Percentiles rank a stretch among this genome's conserved stretches.
Conservation (phyloP, 2,888 invertebrate genomes). For the Fragum sueziense region DNA sequence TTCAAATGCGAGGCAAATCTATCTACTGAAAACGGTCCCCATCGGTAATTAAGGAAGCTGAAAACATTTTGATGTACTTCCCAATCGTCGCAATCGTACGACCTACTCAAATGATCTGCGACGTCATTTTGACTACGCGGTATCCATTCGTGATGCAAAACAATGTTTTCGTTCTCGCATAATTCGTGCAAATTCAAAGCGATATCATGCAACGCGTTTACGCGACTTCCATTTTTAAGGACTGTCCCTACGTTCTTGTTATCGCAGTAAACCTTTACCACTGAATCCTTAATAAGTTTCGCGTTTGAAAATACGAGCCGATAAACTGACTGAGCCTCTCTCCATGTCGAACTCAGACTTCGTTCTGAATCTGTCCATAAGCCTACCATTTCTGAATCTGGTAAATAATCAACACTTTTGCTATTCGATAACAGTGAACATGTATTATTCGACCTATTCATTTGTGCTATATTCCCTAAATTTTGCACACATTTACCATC, state of each 20-base stretch:
- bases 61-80: background rate
- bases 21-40: constrained; percentile 35
- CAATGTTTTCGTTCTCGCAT: background rate
- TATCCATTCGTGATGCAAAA: constrained; percentile 10
- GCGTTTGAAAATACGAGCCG: background rate
- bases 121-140: background rate
- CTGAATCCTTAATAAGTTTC: background rate
- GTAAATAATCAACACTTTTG: background rate
- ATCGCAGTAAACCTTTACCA: constrained; percentile 19
- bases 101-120: constrained; percentile 26
- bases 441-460: background rate
- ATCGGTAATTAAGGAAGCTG: background rate
- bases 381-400: too few species aligned
- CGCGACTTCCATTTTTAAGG: constrained; percentile 4
- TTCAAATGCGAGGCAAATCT: constrained; percentile 31
- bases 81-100: constrained; percentile 30
- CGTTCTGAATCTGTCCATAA: too few species aligned
- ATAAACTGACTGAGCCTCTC: too few species aligned
- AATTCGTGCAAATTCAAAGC: background rate
- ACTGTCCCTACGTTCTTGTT: constrained; percentile 18
- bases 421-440: too few species aligned
- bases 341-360: too few species aligned
- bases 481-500: constrained; percentile 16
- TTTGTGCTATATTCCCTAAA: background rate
- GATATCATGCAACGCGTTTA: background rate